Conservation (phyloP, 2,888 invertebrate species). For the Meiosimyza decipiens region DNA sequence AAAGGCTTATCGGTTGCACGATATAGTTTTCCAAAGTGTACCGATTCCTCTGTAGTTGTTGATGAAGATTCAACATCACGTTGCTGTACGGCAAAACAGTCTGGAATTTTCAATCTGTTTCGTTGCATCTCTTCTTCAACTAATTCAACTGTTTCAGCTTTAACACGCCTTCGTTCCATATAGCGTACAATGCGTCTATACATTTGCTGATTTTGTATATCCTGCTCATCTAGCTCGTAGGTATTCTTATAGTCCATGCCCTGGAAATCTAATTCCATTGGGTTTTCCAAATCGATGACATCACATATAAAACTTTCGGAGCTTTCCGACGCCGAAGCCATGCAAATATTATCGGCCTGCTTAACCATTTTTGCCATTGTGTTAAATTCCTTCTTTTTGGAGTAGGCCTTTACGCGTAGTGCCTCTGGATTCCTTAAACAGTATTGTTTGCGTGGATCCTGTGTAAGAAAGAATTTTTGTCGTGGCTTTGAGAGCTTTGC, state of each 20-base stretch:
- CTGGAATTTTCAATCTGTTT: slow-evolving; percentile 50
- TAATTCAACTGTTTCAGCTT: slow-evolving; percentile 46
- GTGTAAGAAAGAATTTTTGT: slow-evolving; percentile 60
- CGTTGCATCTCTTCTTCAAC: slow-evolving; percentile 54
- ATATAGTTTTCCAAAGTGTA: slow-evolving; percentile 50
- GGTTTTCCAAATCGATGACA: slow-evolving; percentile 62
- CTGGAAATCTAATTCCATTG: slow-evolving; percentile 61
- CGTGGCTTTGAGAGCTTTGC: slow-evolving; percentile 51
- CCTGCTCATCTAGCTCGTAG: slow-evolving; percentile 61
- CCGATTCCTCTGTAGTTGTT: slow-evolving; percentile 21
- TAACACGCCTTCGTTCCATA: slow-evolving; percentile 55
- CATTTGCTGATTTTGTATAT: slow-evolving; percentile 57
- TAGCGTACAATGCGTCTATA: slow-evolving; percentile 58
- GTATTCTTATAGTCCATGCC: slow-evolving; percentile 63
- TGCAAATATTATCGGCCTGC: slow-evolving; percentile 59
- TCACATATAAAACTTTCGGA: slow-evolving; percentile 58
- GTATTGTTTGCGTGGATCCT: slow-evolving; percentile 59
- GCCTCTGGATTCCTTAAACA: slow-evolving; percentile 60
- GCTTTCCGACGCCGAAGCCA: slow-evolving; percentile 51
- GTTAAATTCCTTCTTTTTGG: slow-evolving; percentile 47
- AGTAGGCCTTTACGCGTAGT: slow-evolving; percentile 50
- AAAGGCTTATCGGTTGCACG: slow-evolving; percentile 56
- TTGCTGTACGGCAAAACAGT: slow-evolving; percentile 38
- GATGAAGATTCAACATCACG: slow-evolving; percentile 15
- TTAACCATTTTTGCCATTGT: slow-evolving; percentile 56